Evolutionary conservation across 2,888 invertebrate species (phyloP).

Genomic region (Torymus auratus): DNA sequence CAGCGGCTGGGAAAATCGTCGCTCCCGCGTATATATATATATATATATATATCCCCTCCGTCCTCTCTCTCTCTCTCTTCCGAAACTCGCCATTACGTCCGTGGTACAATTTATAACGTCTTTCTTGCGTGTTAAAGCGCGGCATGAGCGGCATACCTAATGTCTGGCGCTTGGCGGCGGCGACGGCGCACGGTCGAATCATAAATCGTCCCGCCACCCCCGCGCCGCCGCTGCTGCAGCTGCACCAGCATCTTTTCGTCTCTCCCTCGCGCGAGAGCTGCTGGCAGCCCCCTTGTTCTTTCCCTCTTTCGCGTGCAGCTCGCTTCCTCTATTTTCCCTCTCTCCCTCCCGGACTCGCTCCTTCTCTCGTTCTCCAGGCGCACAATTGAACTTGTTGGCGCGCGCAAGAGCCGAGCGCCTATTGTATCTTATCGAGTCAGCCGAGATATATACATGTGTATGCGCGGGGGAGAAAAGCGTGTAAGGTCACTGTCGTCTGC

Average conservation of each 20-base stretch:
- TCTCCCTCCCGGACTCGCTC: no score
- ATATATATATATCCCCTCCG: neutral
- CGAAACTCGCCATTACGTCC: slow-evolving; percentile 64
- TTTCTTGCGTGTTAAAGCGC: slow-evolving; percentile 71
- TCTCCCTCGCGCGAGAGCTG: slow-evolving; percentile 4
- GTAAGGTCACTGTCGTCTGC: slow-evolving; percentile 30
- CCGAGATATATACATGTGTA: no score
- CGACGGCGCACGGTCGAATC: slow-evolving; percentile 63
- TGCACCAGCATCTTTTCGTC: slow-evolving; percentile 49
- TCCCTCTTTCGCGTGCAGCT: slow-evolving; percentile 16
- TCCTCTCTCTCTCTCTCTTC: slow-evolving; percentile 26
- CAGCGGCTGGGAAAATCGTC: slow-evolving; percentile 33
- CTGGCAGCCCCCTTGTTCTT: slow-evolving; percentile 48
- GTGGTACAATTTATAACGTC: slow-evolving; percentile 70
- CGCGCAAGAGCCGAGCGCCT: no score
- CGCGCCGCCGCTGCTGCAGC: slow-evolving; percentile 7
- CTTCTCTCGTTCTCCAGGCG: slow-evolving; percentile 1
- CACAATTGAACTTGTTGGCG: slow-evolving; percentile 43
- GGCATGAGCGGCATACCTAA: slow-evolving; percentile 70
- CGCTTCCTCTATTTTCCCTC: neutral
- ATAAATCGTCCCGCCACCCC: slow-evolving; percentile 65
- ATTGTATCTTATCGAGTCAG: no score
- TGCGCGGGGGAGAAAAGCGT: neutral
- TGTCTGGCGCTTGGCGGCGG: slow-evolving; percentile 62
- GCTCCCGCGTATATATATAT: no score